Evolutionary conservation across 92 coral and sea anemone genomes (phyloP).

Genomic region (Epizoanthus ramosus): DNA sequence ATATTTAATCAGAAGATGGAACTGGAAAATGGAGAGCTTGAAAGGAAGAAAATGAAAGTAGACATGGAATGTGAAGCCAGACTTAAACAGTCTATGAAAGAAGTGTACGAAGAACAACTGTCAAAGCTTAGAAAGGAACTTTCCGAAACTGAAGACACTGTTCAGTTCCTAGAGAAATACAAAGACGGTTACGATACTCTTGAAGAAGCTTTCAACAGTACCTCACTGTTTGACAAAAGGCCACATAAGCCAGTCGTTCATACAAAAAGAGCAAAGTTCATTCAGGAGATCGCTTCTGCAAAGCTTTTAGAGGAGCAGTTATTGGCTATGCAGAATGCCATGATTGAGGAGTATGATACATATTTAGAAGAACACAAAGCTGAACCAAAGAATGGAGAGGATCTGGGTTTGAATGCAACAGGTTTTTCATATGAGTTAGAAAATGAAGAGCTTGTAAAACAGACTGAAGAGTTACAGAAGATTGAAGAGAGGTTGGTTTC

Average conservation of each 20-base stretch:
- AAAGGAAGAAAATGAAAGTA: conserved; percentile 62
- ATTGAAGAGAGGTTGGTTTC: conserved; percentile 50
- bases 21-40: conserved; percentile 69
- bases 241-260: conserved; percentile 71
- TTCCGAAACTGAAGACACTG: conserved; percentile 60
- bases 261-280: conserved; percentile 68
- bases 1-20: conserved; percentile 68
- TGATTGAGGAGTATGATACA: conserved; percentile 88
- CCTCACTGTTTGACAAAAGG: conserved; percentile 61
- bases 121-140: conserved; percentile 79
- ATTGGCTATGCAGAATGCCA: conserved; percentile 74
- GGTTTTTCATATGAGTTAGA: conserved; percentile 66
- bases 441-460: conserved; percentile 58
- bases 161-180: conserved; percentile 66
- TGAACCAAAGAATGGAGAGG: conserved; percentile 36
- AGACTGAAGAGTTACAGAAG: conserved; percentile 58
- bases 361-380: conserved; percentile 74
- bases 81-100: conserved; percentile 68
- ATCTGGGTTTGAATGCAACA: conserved; percentile 40
- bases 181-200: conserved; percentile 91
- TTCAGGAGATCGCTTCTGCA: conserved; percentile 88
- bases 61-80: conserved; percentile 64
- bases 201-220: conserved; percentile 82
- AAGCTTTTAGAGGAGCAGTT: conserved; percentile 89
- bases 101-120: conserved; percentile 66